Evolutionary conservation across 1,140 invertebrate genomes (phyloP), one percentile per base, ranked within the genome.

Genomic region (Sminthurides bifidus): DNA sequence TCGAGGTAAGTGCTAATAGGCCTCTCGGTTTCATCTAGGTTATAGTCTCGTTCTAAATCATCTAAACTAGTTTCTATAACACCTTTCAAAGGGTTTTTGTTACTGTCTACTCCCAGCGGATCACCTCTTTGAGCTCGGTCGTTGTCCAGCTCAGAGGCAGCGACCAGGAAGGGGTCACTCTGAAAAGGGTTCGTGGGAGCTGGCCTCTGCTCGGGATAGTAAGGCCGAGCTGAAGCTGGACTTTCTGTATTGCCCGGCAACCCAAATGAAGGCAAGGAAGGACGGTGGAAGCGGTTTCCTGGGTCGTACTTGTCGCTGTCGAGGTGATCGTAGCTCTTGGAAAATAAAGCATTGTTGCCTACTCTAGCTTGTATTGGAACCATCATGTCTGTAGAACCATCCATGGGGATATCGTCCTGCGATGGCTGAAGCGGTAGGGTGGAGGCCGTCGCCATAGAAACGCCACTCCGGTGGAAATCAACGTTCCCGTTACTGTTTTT

Each of bases 31-130:
- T 65, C 63, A 37, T 65, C 63, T n/a, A 65, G 30, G 15, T 61
- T 56, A 23, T 65, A 65, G 33, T 64, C 62, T 41, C 55, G 33
- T 33, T 64, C 61, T 30, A 65, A 60, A 37, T 65, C 63, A 45
- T 65, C 63, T 54, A 65, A 58, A 54, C 54, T 58, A 15, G 63
- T 65, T 56, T 65, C 63, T 24, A 59, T 59, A 5, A 64, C 59
- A 24, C 57, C 35, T 26, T 38, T 37, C 19, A 15, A 21, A 43
- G 41, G 30, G 41, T 15, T 17, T 21, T 43, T 10, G 21, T 5
- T 44, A 43, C 41, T 49, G 50, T 38, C 54, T 56, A 33, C 41
- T 49, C 26, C 54, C 54, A 33, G 41, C 17, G n/a, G 6, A 37
- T 37, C 17, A 44, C 41, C 41, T 44, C 17, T 44, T 12, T 14